phyloP scores from a whole-genome alignment of 2,113 vertebrate species.

The Myanophis thanlyinensis region DNA sequence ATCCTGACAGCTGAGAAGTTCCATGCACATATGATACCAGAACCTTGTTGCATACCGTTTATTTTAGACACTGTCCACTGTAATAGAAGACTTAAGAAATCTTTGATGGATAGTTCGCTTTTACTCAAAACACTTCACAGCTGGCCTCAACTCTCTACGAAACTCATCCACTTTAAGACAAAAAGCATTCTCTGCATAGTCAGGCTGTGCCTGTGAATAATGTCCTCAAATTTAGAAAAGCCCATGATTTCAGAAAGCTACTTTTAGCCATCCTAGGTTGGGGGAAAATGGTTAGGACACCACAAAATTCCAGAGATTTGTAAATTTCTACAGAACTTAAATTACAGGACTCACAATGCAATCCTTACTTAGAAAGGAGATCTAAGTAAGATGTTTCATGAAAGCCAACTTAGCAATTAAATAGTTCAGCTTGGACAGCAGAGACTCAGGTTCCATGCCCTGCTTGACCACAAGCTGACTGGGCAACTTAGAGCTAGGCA shows the following conservation, averaged over 20 bases:
- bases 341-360: background rate
- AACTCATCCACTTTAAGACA: background rate
- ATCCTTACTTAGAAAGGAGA: background rate
- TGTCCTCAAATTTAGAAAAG: background rate
- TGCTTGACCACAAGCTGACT: background rate
- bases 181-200: constrained; percentile 23
- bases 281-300: background rate
- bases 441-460: background rate
- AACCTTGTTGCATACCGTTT: background rate
- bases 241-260: background rate
- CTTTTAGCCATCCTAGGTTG: background rate
- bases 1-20: background rate
- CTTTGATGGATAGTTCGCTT: constrained; percentile 17
- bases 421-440: background rate
- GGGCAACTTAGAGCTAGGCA: background rate
- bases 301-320: background rate
- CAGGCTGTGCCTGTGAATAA: constrained; percentile 7
- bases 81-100: constrained; percentile 18
- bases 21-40: background rate
- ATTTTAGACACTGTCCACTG: constrained; percentile 15
- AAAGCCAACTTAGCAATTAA: background rate
- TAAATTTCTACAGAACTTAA: background rate
- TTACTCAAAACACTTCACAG: constrained; percentile 14
- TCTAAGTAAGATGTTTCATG: background rate
- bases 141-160: background rate